Percentiles rank a stretch among this genome's conserved stretches.
Evolutionary conservation across 2,888 invertebrate genomes (phyloP).

Genomic region (Cryptocephalus moraei): DNA sequence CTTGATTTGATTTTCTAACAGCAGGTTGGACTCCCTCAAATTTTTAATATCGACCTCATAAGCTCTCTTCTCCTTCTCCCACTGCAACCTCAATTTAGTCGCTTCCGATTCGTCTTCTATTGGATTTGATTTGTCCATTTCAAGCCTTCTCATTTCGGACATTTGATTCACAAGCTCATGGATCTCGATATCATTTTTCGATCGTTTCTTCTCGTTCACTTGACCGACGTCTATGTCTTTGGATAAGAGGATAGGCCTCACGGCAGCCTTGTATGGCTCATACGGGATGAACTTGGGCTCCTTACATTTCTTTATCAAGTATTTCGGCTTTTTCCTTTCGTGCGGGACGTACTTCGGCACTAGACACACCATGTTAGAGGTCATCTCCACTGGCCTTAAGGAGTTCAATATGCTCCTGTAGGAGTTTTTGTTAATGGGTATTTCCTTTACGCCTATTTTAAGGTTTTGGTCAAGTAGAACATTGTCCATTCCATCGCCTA

Average conservation of each 20-base stretch:
- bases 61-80: conserved; percentile 41
- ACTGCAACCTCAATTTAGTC: conserved; percentile 21
- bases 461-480: neutral
- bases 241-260: conserved; percentile 60
- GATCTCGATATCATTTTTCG: conserved; percentile 41
- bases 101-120: conserved; percentile 26
- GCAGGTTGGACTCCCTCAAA: conserved; percentile 57
- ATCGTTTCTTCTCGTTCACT: conserved; percentile 25
- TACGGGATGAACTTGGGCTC: conserved; percentile 81
- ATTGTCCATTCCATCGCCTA: conserved; percentile 24
- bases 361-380: conserved; percentile 47
- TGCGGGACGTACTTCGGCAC: conserved; percentile 52
- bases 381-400: conserved; percentile 35
- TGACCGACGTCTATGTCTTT: conserved; percentile 7
- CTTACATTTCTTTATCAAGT: conserved; percentile 44
- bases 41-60: conserved; percentile 53
- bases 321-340: conserved; percentile 45
- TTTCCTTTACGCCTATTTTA: neutral
- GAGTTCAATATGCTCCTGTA: conserved; percentile 20
- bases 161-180: conserved; percentile 58
- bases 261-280: conserved; percentile 80
- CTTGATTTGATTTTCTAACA: conserved; percentile 70
- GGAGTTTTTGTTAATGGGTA: conserved; percentile 3
- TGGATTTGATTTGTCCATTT: conserved; percentile 44
- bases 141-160: conserved; percentile 55